Conservation (phyloP, 53 echinoderm and acorn worm genomes). For the Patiria pectinifera region DNA sequence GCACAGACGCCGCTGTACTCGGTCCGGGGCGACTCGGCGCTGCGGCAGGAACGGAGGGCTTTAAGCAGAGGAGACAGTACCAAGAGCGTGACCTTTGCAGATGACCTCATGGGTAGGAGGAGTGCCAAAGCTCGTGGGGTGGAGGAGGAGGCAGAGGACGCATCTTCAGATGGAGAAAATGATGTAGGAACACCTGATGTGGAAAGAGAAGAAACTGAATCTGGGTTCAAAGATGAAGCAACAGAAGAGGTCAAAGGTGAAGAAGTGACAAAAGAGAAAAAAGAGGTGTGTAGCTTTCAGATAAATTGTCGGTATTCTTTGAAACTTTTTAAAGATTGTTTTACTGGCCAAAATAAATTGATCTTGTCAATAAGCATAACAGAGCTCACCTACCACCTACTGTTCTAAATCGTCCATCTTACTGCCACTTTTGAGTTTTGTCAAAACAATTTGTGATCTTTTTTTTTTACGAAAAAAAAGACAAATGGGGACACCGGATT, state of each 20-base stretch:
- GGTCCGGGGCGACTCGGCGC: slow-evolving; percentile 74
- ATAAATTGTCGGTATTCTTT: too few species aligned
- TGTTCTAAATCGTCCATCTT: too few species aligned
- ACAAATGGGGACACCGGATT: too few species aligned
- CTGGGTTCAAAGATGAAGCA: background rate
- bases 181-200: slow-evolving; percentile 26
- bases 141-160: slow-evolving; percentile 32
- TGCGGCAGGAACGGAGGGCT: slow-evolving; percentile 79
- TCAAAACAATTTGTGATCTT: too few species aligned
- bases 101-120: slow-evolving; percentile 68
- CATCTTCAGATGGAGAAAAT: slow-evolving; percentile 13
- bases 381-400: too few species aligned
- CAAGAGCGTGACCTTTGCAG: slow-evolving; percentile 95
- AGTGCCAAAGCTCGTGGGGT: slow-evolving; percentile 38
- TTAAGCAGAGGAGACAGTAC: slow-evolving; percentile 79
- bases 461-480: too few species aligned
- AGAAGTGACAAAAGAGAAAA: slow-evolving; percentile 20
- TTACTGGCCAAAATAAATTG: too few species aligned
- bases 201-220: slow-evolving; percentile 7
- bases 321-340: too few species aligned
- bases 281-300: background rate
- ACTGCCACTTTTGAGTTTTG: too few species aligned
- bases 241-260: background rate
- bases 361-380: too few species aligned
- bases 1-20: slow-evolving; percentile 53